Conservation (phyloP, 2,888 invertebrate species). For the Xestia c-nigrum region DNA sequence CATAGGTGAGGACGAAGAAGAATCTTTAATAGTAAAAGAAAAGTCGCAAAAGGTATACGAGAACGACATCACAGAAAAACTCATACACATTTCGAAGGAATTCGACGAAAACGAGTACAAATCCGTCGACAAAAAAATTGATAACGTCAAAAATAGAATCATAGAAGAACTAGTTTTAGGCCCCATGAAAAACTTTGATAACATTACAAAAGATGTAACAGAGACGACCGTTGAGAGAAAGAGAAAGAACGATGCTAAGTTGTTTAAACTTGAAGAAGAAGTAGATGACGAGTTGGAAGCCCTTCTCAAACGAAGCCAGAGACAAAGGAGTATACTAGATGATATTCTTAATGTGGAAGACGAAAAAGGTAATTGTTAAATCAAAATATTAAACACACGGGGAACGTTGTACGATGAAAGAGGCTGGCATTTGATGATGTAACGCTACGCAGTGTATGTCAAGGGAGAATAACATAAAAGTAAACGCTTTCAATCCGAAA, state of each 20-base stretch:
- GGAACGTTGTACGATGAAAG: slow-evolving; percentile 72
- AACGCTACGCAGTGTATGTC: slow-evolving; percentile 85
- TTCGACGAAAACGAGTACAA: slow-evolving; percentile 82
- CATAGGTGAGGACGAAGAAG: slow-evolving; percentile 85
- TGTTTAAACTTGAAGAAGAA: slow-evolving; percentile 87
- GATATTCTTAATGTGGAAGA: slow-evolving; percentile 92
- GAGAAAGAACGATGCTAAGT: slow-evolving; percentile 76
- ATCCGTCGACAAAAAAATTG: slow-evolving; percentile 78
- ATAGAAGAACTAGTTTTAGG: slow-evolving; percentile 86
- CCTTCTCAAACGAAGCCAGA: slow-evolving; percentile 92
- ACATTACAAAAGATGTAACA: slow-evolving; percentile 83
- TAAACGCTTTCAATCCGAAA: slow-evolving; percentile 76
- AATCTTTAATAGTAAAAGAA: slow-evolving; percentile 82
- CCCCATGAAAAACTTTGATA: slow-evolving; percentile 79
- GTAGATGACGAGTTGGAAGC: slow-evolving; percentile 92
- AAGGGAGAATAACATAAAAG: slow-evolving; percentile 75
- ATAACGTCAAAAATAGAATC: slow-evolving; percentile 85
- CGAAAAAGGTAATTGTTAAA: slow-evolving; percentile 88
- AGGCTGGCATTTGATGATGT: slow-evolving; percentile 82
- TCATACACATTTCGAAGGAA: slow-evolving; percentile 86
- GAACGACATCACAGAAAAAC: slow-evolving; percentile 87
- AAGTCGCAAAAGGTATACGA: slow-evolving; percentile 86
- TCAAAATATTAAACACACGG: slow-evolving; percentile 79
- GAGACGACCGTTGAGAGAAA: slow-evolving; percentile 84
- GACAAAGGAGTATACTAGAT: slow-evolving; percentile 93